Evolutionary conservation across 1,140 invertebrate genomes (phyloP).

Genomic region (Drosophila hydei): DNA sequence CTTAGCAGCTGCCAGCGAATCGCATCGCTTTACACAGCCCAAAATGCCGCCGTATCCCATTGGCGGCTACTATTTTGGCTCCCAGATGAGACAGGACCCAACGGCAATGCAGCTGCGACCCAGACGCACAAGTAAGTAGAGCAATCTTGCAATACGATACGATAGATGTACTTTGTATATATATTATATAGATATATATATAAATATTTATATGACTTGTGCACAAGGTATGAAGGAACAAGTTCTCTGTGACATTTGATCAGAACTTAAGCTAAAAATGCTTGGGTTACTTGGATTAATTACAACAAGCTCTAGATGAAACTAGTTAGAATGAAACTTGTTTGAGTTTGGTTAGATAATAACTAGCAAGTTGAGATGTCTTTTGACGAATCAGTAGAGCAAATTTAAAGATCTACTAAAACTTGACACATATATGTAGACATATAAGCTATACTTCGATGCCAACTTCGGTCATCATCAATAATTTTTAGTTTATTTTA

Average conservation of each 20-base stretch:
- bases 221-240: constrained; percentile 59
- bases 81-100: constrained; percentile 50
- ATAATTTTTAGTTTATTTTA: neutral
- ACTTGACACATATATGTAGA: too few species aligned
- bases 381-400: neutral
- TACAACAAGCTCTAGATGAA: neutral
- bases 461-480: too few species aligned
- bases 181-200: constrained; percentile 17
- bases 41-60: constrained; percentile 83
- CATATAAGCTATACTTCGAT: too few species aligned
- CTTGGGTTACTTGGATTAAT: constrained; percentile 8
- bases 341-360: neutral
- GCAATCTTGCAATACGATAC: constrained; percentile 22
- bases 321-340: neutral
- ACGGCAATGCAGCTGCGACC: constrained; percentile 55
- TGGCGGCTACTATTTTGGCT: constrained; percentile 72
- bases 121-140: constrained; percentile 79
- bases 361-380: neutral
- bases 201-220: constrained; percentile 21
- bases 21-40: constrained; percentile 76
- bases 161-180: constrained; percentile 13
- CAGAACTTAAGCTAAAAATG: neutral
- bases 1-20: constrained; percentile 51
- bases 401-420: too few species aligned
- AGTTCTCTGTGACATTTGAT: constrained; percentile 14